phyloP scores from a whole-genome alignment of 2,113 vertebrate genomes.

The Pterophyllum scalare region DNA sequence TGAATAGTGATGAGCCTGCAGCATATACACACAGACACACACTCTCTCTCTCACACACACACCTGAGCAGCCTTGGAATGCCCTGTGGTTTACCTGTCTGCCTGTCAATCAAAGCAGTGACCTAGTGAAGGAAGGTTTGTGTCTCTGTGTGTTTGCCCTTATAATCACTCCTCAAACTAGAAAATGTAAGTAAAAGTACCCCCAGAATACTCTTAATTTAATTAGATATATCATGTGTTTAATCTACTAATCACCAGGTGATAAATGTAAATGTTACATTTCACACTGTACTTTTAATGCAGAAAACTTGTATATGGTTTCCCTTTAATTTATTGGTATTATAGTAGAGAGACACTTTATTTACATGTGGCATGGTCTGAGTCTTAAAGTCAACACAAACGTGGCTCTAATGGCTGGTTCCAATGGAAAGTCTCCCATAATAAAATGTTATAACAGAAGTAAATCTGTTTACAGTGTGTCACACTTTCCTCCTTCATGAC shows the following conservation, averaged over 20 bases:
- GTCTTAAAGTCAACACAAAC: neutral
- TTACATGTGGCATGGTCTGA: neutral
- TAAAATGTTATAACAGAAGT: neutral
- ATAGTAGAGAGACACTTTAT: neutral
- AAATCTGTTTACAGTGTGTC: neutral
- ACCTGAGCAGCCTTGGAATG: conserved; percentile 72
- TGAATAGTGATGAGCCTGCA: conserved; percentile 79
- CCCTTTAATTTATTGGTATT: neutral
- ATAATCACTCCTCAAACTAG: neutral
- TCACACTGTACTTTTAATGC: neutral
- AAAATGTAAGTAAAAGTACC: conserved; percentile 5
- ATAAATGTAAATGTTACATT: neutral
- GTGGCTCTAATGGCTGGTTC: neutral
- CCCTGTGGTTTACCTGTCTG: conserved; percentile 81
- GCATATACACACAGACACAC: conserved; percentile 18
- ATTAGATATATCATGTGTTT: neutral
- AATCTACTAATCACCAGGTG: neutral
- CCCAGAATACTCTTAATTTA: neutral
- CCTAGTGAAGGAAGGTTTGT: conserved; percentile 33
- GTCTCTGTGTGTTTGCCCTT: conserved; percentile 21
- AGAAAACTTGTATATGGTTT: neutral
- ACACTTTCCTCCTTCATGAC: neutral
- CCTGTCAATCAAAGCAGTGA: conserved; percentile 78
- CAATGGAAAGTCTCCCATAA: neutral
- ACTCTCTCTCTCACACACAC: conserved; percentile 23